Conservation (phyloP, 2,797 vertebrate genomes). For the Margarornis squamiger region DNA sequence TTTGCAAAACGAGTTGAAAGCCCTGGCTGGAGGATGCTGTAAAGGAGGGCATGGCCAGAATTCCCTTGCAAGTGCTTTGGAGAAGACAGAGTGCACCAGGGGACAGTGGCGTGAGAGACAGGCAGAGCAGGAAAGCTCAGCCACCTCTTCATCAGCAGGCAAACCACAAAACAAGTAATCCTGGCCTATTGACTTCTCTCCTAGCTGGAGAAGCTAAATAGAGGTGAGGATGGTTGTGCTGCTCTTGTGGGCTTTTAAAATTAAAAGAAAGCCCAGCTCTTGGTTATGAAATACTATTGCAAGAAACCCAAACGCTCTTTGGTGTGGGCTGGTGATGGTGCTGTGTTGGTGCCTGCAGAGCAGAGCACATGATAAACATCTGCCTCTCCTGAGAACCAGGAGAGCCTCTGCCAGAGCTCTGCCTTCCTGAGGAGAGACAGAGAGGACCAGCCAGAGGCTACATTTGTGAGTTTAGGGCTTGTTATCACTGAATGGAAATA, state of each 20-base stretch:
- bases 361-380: neutral
- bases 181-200: neutral
- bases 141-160: neutral
- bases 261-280: neutral
- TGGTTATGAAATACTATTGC: rapidly evolving
- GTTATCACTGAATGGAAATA: neutral
- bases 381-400: neutral
- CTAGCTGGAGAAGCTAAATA: neutral
- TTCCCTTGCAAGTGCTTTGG: neutral
- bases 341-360: neutral
- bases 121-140: neutral
- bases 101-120: neutral
- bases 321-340: neutral
- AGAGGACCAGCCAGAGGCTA: neutral
- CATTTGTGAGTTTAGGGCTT: neutral
- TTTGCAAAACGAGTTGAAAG: neutral
- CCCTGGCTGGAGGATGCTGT: neutral
- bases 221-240: neutral
- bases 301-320: neutral
- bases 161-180: neutral
- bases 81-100: neutral
- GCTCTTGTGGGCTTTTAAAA: neutral
- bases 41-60: neutral
- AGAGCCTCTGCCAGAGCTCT: neutral
- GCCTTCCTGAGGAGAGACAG: neutral